Evolutionary conservation across 2,113 vertebrate genomes (phyloP), one percentile per base, ranked within the genome.

Genomic region (Amphiprion ocellaris): DNA sequence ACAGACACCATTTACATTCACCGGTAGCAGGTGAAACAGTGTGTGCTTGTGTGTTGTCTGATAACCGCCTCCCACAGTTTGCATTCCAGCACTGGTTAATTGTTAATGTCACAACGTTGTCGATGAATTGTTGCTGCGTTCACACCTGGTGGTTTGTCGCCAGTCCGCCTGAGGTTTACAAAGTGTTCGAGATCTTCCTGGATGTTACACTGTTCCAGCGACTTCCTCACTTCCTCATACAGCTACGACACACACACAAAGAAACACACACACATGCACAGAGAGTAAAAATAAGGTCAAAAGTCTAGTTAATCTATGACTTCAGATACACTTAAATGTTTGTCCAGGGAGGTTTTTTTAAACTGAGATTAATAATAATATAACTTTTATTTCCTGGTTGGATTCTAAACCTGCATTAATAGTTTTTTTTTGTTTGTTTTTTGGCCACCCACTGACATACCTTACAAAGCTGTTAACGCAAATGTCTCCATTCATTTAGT

Each of bases 161-260:
- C 96, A 0, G 96, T 99, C 81, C 88, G 95, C 53, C 95, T 94
- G 3, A 96, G 90, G 84, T 96, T 96, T 53, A 98, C 90, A 46
- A 98, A 99, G 91, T 96, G 96, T 49, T 96, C 96, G 0, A 99
- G 92, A 69, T 99, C 98, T 72, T 96, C 97, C 85, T 96, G 95
- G 44, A 99, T 95, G 85, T 94, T 95, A 89, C 98, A 99, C 70
- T 95, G 93, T 68, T 99, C 97, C 77, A 99, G 92, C 30, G 95
- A 96, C 88, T 93, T 97, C 37, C 97, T 97, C 64, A 99, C 96
- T 82, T 98, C 96, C 90, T 99, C 98, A 0, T 97, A 96, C 63
- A 97, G 95, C 98, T 99, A 75, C 28, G 26, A 26, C 26, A 26
- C 26, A 26, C 26, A 26, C 26, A 26, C 26, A 26, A 2, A 26